Evolutionary conservation across 2,888 invertebrate genomes (phyloP).

Genomic region (Melinopterus prodromus): DNA sequence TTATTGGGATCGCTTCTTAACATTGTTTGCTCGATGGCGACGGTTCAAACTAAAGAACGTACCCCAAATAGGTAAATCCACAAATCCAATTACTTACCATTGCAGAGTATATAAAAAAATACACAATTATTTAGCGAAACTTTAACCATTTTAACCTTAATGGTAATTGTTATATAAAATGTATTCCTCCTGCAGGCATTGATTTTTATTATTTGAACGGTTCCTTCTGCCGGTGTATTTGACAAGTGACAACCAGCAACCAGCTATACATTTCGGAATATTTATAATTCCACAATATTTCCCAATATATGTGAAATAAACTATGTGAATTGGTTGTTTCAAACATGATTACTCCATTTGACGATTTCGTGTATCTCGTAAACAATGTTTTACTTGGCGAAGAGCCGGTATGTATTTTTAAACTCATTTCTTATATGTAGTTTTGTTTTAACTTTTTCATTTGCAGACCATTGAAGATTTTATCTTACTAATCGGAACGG

Average conservation of each 20-base stretch:
- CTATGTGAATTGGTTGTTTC: conserved; percentile 8
- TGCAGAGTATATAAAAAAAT: not conserved
- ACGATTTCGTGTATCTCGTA: conserved; percentile 68
- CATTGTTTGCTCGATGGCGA: not conserved
- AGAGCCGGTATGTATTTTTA: conserved; percentile 64
- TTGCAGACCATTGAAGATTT: conserved; percentile 69
- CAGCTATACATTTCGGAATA: not conserved
- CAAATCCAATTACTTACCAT: not conserved
- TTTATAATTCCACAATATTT: not conserved
- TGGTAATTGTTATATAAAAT: not conserved
- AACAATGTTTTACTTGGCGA: conserved; percentile 69
- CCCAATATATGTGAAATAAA: not conserved
- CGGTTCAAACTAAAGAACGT: not conserved
- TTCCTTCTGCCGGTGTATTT: not conserved
- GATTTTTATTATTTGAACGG: not conserved
- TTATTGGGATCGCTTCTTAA: not conserved
- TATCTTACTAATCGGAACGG: conserved; percentile 67
- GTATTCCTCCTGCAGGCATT: not conserved
- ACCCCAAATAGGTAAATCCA: conserved; percentile 1
- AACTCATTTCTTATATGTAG: not conserved
- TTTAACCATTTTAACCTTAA: not conserved
- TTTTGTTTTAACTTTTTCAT: conserved; percentile 33
- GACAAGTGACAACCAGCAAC: not conserved
- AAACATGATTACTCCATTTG: conserved; percentile 65
- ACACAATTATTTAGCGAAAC: not conserved